Base-by-base conservation (phyloP, 2,888 invertebrate genomes). In the Drosophila diplacantha region DNA sequence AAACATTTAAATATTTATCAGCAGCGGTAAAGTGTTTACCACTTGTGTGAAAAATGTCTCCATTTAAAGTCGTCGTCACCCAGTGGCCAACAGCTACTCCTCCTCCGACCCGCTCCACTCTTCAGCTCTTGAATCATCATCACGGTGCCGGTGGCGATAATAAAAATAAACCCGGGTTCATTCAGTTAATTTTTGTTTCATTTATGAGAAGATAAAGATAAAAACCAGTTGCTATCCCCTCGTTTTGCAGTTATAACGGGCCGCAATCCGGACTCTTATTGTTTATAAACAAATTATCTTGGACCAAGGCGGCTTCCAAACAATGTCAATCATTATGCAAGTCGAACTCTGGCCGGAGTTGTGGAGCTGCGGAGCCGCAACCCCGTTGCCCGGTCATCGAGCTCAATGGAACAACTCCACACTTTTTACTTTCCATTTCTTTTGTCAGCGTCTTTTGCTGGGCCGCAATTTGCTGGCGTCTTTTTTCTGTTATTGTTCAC, bases 271-370 rank as follows among this genome's bases (percentile, higher is more conserved):
- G 55, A 47, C 59, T 57, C 62, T 68, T 72, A 80, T 78, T 78
- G 78, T 82, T 77, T 72, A 69, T 80, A 63, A 72, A 82, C 69
- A 67, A 67, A 51, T 47, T 50, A 32, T 59, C 34, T 31, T 38
- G 46, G 34, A 50, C 49, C 57, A 34, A 49, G 39, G 35, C 44
- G 31, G 39, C 56, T 41, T 24, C 62, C 61, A 68, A 58, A 46
- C 61, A 54, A 69, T 82, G 83, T 72, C 78, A 76, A 80, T 77
- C 81, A 78, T 78, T 78, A 83, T 83, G 78, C 78, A 78, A 78
- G 83, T 74, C 64, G 39, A 59, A 44, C 58, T 58, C 58, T 43
- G 37, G 43, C 53, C 26, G 18, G 32, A 32, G 26, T 29, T 26
- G 16, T 11, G 18, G 31, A 18, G 24, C 18, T 11, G 41, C 12